Conservation (phyloP, 2,888 invertebrate species). For the Drosophila kuntzei region DNA sequence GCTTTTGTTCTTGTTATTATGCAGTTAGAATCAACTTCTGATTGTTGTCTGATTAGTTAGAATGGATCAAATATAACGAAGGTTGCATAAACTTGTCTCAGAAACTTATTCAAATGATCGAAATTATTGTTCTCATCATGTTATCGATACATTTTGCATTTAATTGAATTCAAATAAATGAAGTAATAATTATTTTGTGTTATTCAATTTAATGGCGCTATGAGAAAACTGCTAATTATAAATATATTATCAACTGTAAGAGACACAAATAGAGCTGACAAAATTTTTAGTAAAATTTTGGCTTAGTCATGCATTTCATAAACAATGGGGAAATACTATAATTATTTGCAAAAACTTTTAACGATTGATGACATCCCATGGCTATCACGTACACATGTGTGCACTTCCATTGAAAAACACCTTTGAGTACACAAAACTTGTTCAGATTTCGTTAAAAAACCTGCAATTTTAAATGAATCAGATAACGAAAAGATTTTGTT, state of each 20-base stretch:
- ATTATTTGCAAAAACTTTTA: conserved; percentile 18
- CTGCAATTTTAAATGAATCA: conserved; percentile 37
- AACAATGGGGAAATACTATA: conserved; percentile 16
- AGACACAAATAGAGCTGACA: conserved; percentile 2
- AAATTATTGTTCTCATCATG: background rate
- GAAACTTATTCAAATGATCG: background rate
- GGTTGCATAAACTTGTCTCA: background rate
- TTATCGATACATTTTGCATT: background rate
- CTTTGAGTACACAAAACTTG: conserved; percentile 25
- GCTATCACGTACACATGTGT: conserved; percentile 1
- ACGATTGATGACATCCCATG: conserved; percentile 23
- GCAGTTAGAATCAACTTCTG: background rate
- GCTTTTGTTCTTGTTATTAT: background rate
- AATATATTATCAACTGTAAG: background rate
- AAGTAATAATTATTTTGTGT: background rate
- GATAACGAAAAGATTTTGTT: conserved; percentile 18
- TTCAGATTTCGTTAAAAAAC: conserved; percentile 33
- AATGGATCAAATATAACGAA: background rate
- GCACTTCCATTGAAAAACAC: conserved; percentile 3
- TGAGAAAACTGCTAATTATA: background rate
- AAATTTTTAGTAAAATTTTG: background rate
- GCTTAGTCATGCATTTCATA: conserved; percentile 14
- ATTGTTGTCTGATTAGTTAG: background rate
- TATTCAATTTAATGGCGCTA: background rate
- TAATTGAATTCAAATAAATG: background rate